Base-by-base conservation (phyloP, 1,140 invertebrate species). In the roundworm (Caenorhabditis elegans) region DNA sequence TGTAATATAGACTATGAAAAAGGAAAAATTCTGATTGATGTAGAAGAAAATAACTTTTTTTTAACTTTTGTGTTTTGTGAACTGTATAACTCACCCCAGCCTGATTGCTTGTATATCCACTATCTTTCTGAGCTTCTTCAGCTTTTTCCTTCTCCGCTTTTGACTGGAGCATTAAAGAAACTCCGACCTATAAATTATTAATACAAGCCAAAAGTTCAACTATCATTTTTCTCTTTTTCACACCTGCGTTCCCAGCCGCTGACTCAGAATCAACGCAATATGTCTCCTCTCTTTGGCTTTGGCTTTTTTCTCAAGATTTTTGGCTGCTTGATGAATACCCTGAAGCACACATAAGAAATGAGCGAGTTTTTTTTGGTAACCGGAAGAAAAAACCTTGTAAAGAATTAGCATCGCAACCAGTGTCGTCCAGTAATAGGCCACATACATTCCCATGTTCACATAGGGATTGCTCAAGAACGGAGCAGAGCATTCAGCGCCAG, bases 361-460 rank as follows among this genome's bases (percentile, higher is more conserved):
- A 60, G 47, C 39, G 24, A 3, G 43, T 76, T 39, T 47, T 47
- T 36, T 24, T 80, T 43, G 47, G 53, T 6, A 49, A 48, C 75
- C 55, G 76, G 60, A 70, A 70, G 60, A 36, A 13, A 28, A 70
- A 36, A 88, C 87, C 84, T 89, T 88, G 76, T 89, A 89, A 24
- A 89, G 81, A 43, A 89, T 90, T 4, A 90, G 83, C 88, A 89
- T 89, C 1, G 88, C 88, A 10, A 89, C 80, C 8, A 89, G 51
- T 22, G 88, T 89, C 19, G 88, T 90, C 88, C 88, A 89, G 48
- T 89, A 89, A 79, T 89, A 89, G 10, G 84, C 88, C 11, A 89
- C 82, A 80, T 89, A 89, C 87, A 90, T 90, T 13, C 85, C 82
- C 88, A 90, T 90, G 60, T 89, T 89, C 22, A 89, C 88, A 77